Percentiles rank a stretch among this genome's conserved stretches.
Evolutionary conservation across 2,888 invertebrate genomes (phyloP).

Genomic region (Ferdinandea cuprea): DNA sequence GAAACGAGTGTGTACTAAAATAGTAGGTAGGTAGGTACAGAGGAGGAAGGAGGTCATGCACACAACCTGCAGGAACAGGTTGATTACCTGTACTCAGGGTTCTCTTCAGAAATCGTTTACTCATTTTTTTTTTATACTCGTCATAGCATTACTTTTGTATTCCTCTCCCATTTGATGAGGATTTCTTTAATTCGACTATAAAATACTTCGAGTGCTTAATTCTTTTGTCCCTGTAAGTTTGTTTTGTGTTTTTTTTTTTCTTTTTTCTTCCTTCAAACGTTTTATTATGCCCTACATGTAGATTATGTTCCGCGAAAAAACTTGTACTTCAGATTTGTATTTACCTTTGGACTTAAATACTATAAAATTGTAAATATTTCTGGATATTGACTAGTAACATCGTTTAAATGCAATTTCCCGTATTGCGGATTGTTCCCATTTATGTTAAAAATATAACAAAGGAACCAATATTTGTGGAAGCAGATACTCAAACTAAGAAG

Average conservation of each 20-base stretch:
- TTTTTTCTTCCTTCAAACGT: background rate
- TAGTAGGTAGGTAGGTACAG: background rate
- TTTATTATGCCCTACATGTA: background rate
- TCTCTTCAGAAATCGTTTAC: conserved; percentile 55
- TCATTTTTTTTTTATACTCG: conserved; percentile 34
- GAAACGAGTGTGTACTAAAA: conserved; percentile 35
- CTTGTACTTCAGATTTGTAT: too few species aligned
- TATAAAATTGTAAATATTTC: too few species aligned
- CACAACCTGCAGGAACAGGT: conserved; percentile 35
- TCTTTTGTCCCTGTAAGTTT: conserved; percentile 60
- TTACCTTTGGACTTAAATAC: too few species aligned
- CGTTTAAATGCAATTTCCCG: too few species aligned
- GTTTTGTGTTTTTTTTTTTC: background rate
- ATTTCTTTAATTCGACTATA: conserved; percentile 70
- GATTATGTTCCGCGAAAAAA: too few species aligned
- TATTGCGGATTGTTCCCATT: too few species aligned
- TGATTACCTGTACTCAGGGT: conserved; percentile 55
- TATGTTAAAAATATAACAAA: too few species aligned
- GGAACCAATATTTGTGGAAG: too few species aligned
- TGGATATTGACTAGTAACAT: too few species aligned
- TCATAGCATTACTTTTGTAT: conserved; percentile 29
- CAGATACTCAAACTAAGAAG: too few species aligned
- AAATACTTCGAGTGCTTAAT: conserved; percentile 75
- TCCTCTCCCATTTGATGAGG: conserved; percentile 27
- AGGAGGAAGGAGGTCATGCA: conserved; percentile 20